Conservation (phyloP, 2,797 vertebrate species). For the Alectoris magna region DNA sequence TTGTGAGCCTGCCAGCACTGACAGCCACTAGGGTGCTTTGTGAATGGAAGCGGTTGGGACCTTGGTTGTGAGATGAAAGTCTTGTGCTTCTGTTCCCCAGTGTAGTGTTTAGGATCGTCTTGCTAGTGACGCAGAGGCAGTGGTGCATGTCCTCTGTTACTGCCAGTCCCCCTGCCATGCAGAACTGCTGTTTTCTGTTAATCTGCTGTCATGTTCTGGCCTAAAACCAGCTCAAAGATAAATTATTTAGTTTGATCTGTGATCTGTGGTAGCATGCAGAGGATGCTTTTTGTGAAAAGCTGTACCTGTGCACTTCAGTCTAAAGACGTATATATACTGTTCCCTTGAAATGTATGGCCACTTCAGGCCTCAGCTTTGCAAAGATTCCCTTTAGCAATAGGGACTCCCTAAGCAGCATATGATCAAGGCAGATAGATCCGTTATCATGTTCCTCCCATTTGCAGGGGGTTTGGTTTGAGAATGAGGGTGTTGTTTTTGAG, state of each 20-base stretch:
- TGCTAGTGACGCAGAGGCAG: neutral
- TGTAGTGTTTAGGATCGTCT: neutral
- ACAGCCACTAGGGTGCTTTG: neutral
- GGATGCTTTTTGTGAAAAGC: neutral
- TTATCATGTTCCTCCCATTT: neutral
- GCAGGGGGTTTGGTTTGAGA: neutral
- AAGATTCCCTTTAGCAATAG: neutral
- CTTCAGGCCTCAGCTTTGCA: neutral
- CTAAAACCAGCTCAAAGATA: neutral
- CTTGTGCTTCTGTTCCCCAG: neutral
- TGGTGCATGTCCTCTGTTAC: fast-evolving
- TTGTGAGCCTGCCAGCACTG: neutral
- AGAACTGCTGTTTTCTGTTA: neutral
- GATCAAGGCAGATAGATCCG: neutral
- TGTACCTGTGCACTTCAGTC: neutral
- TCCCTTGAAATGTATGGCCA: neutral
- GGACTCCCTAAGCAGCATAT: neutral
- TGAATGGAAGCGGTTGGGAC: neutral
- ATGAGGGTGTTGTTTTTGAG: neutral
- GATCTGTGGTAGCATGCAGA: neutral
- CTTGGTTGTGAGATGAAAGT: neutral
- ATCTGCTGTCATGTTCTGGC: neutral
- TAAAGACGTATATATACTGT: neutral
- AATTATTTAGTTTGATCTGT: neutral
- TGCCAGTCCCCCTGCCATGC: neutral